phyloP scores from a whole-genome alignment of 2,797 vertebrate genomes.

The Paratrypauchen microcephalus region DNA sequence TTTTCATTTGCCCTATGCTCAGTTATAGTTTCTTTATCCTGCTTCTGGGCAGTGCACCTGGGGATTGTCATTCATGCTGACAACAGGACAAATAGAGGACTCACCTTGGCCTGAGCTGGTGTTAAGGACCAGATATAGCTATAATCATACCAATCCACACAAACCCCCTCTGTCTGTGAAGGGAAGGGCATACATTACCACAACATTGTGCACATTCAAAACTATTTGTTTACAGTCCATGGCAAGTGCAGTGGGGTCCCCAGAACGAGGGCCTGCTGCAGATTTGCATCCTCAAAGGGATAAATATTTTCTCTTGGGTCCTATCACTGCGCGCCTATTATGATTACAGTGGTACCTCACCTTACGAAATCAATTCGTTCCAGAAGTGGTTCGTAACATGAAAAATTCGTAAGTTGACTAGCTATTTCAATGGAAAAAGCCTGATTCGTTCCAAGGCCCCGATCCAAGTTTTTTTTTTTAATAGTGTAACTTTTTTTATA shows the following conservation, averaged over 20 bases:
- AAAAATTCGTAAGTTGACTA: too few species aligned
- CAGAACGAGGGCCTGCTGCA: constrained; percentile 45
- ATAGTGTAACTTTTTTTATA: too few species aligned
- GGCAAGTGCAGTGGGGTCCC: constrained; percentile 12
- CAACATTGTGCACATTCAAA: constrained; percentile 22
- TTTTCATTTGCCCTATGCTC: not conserved
- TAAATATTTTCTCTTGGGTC: too few species aligned
- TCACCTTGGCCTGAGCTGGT: constrained; percentile 56
- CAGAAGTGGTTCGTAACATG: too few species aligned
- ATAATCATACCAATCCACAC: constrained; percentile 59
- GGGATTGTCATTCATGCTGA: constrained; percentile 23
- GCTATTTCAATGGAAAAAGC: too few species aligned
- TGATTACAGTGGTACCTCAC: too few species aligned
- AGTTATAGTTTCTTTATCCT: not conserved
- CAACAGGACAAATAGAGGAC: constrained; percentile 19
- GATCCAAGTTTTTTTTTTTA: too few species aligned
- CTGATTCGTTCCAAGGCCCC: too few species aligned
- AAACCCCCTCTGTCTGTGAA: constrained; percentile 32
- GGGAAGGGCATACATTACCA: constrained; percentile 50
- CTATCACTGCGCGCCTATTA: too few species aligned
- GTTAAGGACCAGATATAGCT: constrained; percentile 51
- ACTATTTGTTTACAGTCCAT: constrained; percentile 34
- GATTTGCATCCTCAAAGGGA: constrained; percentile 39
- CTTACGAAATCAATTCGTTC: too few species aligned
- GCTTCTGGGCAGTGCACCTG: not conserved